Evolutionary conservation across 2,797 vertebrate genomes (phyloP), one percentile per base, ranked within the genome.

Genomic region (Tarsius wallacei): DNA sequence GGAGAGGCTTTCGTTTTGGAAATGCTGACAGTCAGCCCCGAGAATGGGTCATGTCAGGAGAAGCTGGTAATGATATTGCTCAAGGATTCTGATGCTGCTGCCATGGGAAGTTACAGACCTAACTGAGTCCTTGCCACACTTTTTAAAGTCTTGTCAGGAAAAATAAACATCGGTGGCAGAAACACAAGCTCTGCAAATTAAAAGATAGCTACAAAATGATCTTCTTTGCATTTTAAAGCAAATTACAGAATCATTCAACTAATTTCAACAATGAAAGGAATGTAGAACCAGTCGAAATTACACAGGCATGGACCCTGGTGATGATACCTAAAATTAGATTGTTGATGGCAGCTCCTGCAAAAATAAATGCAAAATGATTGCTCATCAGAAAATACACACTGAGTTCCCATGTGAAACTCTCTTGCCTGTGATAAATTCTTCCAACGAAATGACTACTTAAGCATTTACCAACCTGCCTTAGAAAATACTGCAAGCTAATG

Each of bases 271-370:
- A 97, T 97, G 96, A 98, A 97, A 97, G 95, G 87, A 97, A 97
- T 87, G 97, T 87, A 92, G 96, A 98, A 97, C 90, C 94, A 98
- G 93, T 97, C 51, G 97, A 98, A 98, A 98, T 97, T 97, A 94
- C 87, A 94, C 82, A 97, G 80, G 51, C 90, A 76, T 11, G 96
- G 91, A 97, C 71, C 81, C 71, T 94, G 68, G 77, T 94, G 98
- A 97, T 97, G 98, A 97, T 71, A 97, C 83, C 98, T 98, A 98
- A 98, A 98, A 98, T 97, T 96, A 98, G 96, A 97, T 83, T 82
- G 81, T 95, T 94, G 97, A 97, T 96, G 96, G 96, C 77, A 98
- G 98, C 93, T 93, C 0, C 70, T 21, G 88, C 89, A 96, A 98
- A 98, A 95, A 97, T 8, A 88, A 93, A 93, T 68, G 90, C 22